These are phyloP conservation scores for Phalacrocorax carbo DNA, from an alignment of 2,113 vertebrate species.

Conservation along the genomic window DNA sequence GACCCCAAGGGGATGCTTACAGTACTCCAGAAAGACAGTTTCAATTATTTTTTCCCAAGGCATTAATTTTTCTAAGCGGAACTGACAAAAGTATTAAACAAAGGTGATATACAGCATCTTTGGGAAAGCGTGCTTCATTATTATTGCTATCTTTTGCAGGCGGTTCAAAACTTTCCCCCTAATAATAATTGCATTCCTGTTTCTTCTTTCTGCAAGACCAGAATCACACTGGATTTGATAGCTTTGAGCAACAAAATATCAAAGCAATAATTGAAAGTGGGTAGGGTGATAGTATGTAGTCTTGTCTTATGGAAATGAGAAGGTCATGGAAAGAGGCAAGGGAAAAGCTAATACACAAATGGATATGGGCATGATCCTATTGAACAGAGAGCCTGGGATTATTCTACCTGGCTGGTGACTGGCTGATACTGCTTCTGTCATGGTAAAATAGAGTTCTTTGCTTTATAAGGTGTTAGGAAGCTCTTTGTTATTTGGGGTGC, in stretches of 20 bases:
- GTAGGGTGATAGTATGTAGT: neutral
- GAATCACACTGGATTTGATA: neutral
- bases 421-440: neutral
- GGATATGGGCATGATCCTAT: neutral
- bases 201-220: neutral
- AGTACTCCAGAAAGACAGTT: conserved; percentile 38
- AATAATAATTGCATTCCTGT: neutral
- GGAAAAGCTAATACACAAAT: neutral
- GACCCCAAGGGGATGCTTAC: conserved; percentile 41
- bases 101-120: conserved; percentile 29
- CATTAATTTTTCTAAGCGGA: conserved; percentile 55
- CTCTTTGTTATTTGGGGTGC: neutral
- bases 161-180: neutral
- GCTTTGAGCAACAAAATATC: conserved; percentile 9
- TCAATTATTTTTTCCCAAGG: conserved; percentile 57
- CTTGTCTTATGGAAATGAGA: neutral
- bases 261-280: neutral
- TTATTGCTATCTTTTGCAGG: neutral
- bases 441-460: neutral
- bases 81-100: conserved; percentile 63
- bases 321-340: neutral
- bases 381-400: neutral
- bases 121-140: neutral
- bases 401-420: neutral
- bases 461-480: neutral